Conservation (phyloP, 2,113 vertebrate species). For the Manacus vitellinus region DNA sequence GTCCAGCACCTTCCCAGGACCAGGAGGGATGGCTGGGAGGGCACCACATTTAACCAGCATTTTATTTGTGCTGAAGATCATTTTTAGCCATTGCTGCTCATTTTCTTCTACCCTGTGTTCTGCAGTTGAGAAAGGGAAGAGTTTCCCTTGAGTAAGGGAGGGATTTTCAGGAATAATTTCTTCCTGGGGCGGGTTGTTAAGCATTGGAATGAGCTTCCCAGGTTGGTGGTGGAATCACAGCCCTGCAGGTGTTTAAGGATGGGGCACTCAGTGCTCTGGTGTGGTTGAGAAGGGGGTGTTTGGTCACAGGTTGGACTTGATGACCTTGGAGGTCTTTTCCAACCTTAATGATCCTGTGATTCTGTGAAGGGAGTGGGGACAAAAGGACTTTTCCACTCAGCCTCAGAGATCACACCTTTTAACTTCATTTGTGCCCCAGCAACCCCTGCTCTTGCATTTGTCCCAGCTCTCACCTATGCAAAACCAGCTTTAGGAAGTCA, state of each 20-base stretch:
- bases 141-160: not conserved
- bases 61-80: not conserved
- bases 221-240: not conserved
- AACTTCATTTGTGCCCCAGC: not conserved
- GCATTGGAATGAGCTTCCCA: not conserved
- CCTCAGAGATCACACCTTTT: not conserved
- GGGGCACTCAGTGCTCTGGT: not conserved
- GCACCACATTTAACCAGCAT: accelerated
- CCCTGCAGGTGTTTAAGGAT: not conserved
- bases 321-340: not conserved
- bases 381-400: not conserved
- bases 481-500: not conserved
- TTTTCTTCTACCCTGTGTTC: not conserved
- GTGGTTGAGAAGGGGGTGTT: not conserved
- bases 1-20: not conserved
- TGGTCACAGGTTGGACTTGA: accelerated
- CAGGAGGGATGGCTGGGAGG: not conserved
- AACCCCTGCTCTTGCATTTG: not conserved
- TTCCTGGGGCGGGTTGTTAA: not conserved
- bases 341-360: not conserved
- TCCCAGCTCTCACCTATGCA: accelerated
- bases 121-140: not conserved
- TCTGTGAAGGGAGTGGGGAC: not conserved
- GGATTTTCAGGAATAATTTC: not conserved
- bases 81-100: not conserved